Evolutionary conservation across 1,140 invertebrate genomes (phyloP).

Genomic region (Sitodiplosis mosellana): DNA sequence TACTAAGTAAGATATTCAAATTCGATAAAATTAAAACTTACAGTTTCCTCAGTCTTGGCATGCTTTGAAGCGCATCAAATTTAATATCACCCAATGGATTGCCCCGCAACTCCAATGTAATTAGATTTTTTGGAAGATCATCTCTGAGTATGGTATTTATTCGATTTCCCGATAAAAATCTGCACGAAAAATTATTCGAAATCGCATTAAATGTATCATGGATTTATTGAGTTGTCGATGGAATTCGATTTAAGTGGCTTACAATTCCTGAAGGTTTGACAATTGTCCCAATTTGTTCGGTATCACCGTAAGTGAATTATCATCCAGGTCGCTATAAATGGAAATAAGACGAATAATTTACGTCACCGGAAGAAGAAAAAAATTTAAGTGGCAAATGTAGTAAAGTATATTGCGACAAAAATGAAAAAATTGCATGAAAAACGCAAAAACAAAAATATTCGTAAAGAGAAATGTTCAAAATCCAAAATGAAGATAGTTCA

Average conservation of each 20-base stretch:
- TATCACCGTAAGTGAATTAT: constrained; percentile 47
- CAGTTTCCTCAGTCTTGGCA: constrained; percentile 48
- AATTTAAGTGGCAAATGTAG: too few species aligned
- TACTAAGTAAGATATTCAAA: too few species aligned
- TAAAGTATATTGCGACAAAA: too few species aligned
- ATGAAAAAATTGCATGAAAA: too few species aligned
- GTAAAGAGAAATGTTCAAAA: too few species aligned
- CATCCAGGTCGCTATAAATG: constrained; percentile 56
- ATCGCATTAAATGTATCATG: too few species aligned
- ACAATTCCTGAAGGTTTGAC: constrained; percentile 48
- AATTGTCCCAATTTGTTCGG: constrained; percentile 42
- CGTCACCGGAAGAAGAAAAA: constrained; percentile 18
- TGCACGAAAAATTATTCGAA: neutral
- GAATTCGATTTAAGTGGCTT: constrained; percentile 26
- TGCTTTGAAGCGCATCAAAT: constrained; percentile 41
- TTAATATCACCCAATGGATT: constrained; percentile 49
- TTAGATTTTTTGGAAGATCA: constrained; percentile 37
- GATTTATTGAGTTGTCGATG: too few species aligned
- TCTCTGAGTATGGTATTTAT: constrained; percentile 40
- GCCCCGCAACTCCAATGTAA: constrained; percentile 45
- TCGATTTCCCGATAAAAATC: constrained; percentile 31
- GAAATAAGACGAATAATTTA: too few species aligned
- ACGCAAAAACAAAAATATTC: too few species aligned
- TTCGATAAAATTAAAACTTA: too few species aligned
- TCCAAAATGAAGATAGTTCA: too few species aligned